phyloP scores from a whole-genome alignment of 2,888 invertebrate species.

The Pterostichus madidus region DNA sequence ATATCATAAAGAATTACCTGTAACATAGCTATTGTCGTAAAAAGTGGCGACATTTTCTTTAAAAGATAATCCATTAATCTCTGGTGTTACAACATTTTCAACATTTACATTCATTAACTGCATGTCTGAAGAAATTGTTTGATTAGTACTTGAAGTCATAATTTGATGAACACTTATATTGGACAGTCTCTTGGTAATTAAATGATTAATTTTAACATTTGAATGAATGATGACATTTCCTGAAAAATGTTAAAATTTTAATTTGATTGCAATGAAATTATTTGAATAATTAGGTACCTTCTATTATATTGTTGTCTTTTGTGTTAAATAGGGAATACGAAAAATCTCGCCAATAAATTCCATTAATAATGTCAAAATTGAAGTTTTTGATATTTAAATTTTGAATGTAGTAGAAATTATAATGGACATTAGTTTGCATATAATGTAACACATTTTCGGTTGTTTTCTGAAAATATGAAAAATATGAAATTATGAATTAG shows the following conservation, averaged over 20 bases:
- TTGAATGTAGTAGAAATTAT: slow-evolving; percentile 20
- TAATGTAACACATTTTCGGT: slow-evolving; percentile 35
- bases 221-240: slow-evolving; percentile 23
- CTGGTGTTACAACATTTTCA: slow-evolving; percentile 31
- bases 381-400: slow-evolving; percentile 35
- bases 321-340: slow-evolving; percentile 30
- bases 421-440: slow-evolving; percentile 30
- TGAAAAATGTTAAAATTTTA: slow-evolving; percentile 10
- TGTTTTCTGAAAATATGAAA: slow-evolving; percentile 8
- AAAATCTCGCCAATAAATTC: slow-evolving; percentile 46
- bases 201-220: slow-evolving; percentile 45
- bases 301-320: background rate
- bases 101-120: slow-evolving; percentile 47
- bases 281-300: slow-evolving; percentile 13
- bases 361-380: slow-evolving; percentile 49
- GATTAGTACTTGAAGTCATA: slow-evolving; percentile 50
- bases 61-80: slow-evolving; percentile 43
- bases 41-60: slow-evolving; percentile 27
- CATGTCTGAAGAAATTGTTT: slow-evolving; percentile 40
- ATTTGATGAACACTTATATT: slow-evolving; percentile 11
- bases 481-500: too few species aligned
- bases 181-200: slow-evolving; percentile 27
- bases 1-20: slow-evolving; percentile 29
- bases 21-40: slow-evolving; percentile 35
- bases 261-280: background rate